phyloP scores from a whole-genome alignment of 92 coral and sea anemone species.

The Phenganax stokvisi region DNA sequence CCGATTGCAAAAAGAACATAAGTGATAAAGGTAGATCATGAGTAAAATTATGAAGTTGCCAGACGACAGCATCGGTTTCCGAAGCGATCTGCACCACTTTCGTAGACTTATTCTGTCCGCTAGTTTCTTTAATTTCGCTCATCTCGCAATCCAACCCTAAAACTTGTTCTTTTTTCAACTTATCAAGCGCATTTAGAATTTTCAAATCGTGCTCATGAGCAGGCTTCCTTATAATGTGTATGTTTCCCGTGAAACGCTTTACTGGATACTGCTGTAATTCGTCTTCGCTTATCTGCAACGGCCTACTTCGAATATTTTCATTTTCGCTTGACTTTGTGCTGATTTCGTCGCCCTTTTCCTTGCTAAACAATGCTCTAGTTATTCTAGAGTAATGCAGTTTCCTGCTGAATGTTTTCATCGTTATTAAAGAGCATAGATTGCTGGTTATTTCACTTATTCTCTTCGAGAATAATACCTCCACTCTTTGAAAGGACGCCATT shows the following conservation, averaged over 20 bases:
- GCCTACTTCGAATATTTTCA: not conserved
- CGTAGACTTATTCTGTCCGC: slow-evolving; percentile 24
- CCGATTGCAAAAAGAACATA: slow-evolving; percentile 21
- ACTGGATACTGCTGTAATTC: slow-evolving; percentile 18
- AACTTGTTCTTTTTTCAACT: slow-evolving; percentile 48
- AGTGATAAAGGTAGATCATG: slow-evolving; percentile 15
- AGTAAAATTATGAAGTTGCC: slow-evolving; percentile 46
- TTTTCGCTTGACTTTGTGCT: not conserved
- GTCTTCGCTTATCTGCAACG: slow-evolving; percentile 5
- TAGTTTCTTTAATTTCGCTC: slow-evolving; percentile 34
- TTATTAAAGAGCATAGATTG: not conserved
- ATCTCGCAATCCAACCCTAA: slow-evolving; percentile 71
- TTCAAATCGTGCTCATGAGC: slow-evolving; percentile 19
- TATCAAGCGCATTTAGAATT: slow-evolving; percentile 40
- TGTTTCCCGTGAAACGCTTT: slow-evolving; percentile 20
- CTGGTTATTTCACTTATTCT: not conserved
- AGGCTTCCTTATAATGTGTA: slow-evolving; percentile 19
- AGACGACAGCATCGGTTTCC: slow-evolving; percentile 55
- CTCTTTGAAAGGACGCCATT: slow-evolving; percentile 12
- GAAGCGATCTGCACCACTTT: slow-evolving; percentile 73
- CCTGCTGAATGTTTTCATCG: not conserved
- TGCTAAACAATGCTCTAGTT: not conserved
- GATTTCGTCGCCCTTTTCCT: not conserved
- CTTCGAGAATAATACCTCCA: not conserved
- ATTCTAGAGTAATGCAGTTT: not conserved